These are phyloP conservation scores for Dermatophagoides farinae DNA, from an alignment of 1,140 invertebrate species.

Conservation along the genomic window DNA sequence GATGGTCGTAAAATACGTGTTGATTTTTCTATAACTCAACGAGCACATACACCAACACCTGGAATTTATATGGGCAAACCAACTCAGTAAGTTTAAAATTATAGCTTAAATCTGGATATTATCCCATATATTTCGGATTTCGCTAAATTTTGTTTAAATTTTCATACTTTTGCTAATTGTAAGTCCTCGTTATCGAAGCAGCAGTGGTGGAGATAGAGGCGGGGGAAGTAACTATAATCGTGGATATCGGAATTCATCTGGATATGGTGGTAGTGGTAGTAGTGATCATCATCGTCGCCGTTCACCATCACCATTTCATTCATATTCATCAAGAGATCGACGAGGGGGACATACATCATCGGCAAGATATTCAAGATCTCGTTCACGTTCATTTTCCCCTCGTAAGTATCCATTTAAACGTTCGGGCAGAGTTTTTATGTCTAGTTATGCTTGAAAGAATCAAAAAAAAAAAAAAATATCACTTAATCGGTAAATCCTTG, in stretches of 20 bases:
- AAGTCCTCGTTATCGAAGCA: slow-evolving; percentile 20
- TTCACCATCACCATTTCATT: slow-evolving; percentile 3
- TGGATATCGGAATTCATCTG: slow-evolving; percentile 17
- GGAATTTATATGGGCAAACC: slow-evolving; percentile 94
- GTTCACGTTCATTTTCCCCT: slow-evolving; percentile 11
- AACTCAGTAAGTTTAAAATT: slow-evolving; percentile 34
- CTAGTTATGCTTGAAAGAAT: not conserved
- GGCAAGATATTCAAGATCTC: slow-evolving; percentile 6
- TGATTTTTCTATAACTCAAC: slow-evolving; percentile 89
- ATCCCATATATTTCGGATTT: too few relatives aligned
- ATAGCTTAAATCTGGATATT: not conserved
- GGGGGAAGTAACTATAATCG: slow-evolving; percentile 17
- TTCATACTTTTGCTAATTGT: not conserved
- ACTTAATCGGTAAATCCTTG: not conserved
- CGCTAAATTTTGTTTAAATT: not conserved
- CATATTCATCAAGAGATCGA: not conserved
- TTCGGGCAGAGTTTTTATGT: not conserved
- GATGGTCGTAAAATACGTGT: slow-evolving; percentile 80
- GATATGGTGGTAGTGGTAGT: slow-evolving; percentile 20
- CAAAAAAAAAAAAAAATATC: not conserved
- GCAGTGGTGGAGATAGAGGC: slow-evolving; percentile 15
- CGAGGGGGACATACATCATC: not conserved
- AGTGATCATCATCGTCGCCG: slow-evolving; percentile 21
- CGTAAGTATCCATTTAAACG: slow-evolving; percentile 9
- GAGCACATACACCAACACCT: slow-evolving; percentile 89